Conservation (phyloP, 1,140 invertebrate species). For the Episyrphus balteatus region DNA sequence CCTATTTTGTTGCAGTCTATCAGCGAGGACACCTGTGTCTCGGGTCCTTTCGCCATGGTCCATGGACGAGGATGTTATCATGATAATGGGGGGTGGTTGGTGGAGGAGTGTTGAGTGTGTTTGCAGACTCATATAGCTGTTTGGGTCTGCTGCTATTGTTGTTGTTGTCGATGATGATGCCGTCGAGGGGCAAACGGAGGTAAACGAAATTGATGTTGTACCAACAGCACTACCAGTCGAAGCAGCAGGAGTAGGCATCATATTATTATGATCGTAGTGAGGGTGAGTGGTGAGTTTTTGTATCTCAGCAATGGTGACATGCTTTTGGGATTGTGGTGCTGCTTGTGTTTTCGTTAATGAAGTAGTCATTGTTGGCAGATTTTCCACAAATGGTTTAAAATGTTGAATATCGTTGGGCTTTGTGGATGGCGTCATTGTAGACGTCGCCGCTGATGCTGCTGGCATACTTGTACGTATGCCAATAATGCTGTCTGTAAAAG, state of each 20-base stretch:
- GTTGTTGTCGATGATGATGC: constrained; percentile 6
- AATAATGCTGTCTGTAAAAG: constrained; percentile 33
- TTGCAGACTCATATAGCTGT: background rate
- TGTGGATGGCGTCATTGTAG: background rate
- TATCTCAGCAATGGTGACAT: constrained; percentile 29
- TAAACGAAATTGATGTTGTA: constrained; percentile 10
- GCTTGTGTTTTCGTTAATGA: constrained; percentile 20
- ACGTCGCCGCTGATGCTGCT: constrained; percentile 7
- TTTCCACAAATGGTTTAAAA: constrained; percentile 1
- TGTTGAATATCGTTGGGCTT: constrained; percentile 1
- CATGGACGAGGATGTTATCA: background rate
- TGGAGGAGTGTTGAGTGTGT: background rate
- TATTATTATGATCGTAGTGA: constrained; percentile 23
- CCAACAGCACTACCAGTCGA: too few species aligned
- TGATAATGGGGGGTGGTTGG: constrained; percentile 1
- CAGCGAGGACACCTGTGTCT: background rate
- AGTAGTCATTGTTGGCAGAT: constrained; percentile 7
- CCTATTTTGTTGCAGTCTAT: too few species aligned
- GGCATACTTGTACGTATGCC: constrained; percentile 23
- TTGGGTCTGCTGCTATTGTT: constrained; percentile 14
- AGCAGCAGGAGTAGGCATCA: constrained; percentile 30
- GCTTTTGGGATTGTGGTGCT: constrained; percentile 29
- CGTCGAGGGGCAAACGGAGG: background rate
- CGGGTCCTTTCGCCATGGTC: background rate
- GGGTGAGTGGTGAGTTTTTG: constrained; percentile 20